Base-by-base conservation (phyloP, 2,113 vertebrate genomes). In the Phrynosoma platyrhinos region DNA sequence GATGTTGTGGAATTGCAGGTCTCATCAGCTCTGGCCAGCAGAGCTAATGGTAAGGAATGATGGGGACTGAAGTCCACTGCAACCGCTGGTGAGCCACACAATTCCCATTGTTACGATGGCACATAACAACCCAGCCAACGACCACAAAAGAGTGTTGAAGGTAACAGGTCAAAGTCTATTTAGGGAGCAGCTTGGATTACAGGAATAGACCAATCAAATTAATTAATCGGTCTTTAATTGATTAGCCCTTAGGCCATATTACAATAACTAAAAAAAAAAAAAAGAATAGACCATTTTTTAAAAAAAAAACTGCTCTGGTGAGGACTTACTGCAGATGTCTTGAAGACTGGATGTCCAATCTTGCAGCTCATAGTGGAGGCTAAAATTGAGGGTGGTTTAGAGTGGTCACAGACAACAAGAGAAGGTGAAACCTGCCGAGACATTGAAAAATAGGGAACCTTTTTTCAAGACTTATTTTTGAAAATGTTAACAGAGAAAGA, bases 391-490 rank as follows among this genome's bases (percentile, higher is more conserved):
- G 1, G n/a, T 9, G 80, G 88, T 79, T 84, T 62, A 68, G 95
- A 90, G 9, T 94, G 87, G 72, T 82, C 85, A 18, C 96, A 94
- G 79, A 87, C 86, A 84, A 96, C 4, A 42, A 85, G 42, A 25
- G 88, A 83, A 88, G 92, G 93, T 40, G 87, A 88, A 32, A 91
- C 91, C 96, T 97, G 95, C 91, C 86, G 92, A 94, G 53, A 92
- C 85, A 95, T 36, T 2, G 9, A 52, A 20, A 0, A 52, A 2
- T 3, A 32, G 13, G 16, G 21, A 68, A 27, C 21, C 47, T 4
- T 30, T 36, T 25, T 68, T 68, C 58, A 82, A 47, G 13, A 4
- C 80, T 36, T 36, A 36, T 36, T 36, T 36, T 36, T 36, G 36
- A 36, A 36, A 36, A 36, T 36, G 36, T 36, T 36, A 36, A 47